phyloP scores from a whole-genome alignment of 2,888 invertebrate genomes.

The Tetheella fluctuosa region DNA sequence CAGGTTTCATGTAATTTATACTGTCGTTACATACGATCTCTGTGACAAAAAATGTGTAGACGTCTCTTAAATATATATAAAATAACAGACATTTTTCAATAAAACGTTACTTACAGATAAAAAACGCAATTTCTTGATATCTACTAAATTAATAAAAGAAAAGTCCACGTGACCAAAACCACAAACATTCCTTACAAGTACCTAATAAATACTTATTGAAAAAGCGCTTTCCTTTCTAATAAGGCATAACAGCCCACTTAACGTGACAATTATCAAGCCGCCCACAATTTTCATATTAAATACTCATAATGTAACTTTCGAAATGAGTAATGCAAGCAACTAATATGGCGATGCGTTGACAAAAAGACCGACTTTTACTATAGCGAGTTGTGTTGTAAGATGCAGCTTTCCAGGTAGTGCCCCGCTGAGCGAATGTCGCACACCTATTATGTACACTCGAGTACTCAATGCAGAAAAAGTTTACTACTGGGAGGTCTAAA shows the following conservation, averaged over 20 bases:
- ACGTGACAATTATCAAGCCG: neutral
- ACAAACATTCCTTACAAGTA: neutral
- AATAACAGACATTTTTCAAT: too few relatives aligned
- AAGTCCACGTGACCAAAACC: neutral
- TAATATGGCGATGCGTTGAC: conserved; percentile 46
- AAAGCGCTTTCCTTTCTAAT: neutral
- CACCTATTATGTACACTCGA: conserved; percentile 40
- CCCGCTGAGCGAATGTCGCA: conserved; percentile 47
- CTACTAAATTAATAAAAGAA: neutral
- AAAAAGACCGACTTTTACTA: conserved; percentile 47
- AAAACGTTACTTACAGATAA: neutral
- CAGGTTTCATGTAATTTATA: too few relatives aligned
- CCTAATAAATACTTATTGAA: neutral
- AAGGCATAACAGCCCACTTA: neutral
- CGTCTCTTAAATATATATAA: too few relatives aligned
- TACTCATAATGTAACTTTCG: conserved; percentile 45
- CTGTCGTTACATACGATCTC: too few relatives aligned
- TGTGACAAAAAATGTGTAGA: too few relatives aligned
- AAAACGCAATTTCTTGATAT: too few relatives aligned
- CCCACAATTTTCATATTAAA: conserved; percentile 14
- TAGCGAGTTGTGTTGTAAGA: conserved; percentile 32
- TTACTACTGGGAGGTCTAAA: neutral
- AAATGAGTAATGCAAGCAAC: conserved; percentile 47
- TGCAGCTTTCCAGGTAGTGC: conserved; percentile 50
- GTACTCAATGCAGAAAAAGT: conserved; percentile 37